Conservation (phyloP, 1,140 invertebrate species). For the Lineus longissimus region DNA sequence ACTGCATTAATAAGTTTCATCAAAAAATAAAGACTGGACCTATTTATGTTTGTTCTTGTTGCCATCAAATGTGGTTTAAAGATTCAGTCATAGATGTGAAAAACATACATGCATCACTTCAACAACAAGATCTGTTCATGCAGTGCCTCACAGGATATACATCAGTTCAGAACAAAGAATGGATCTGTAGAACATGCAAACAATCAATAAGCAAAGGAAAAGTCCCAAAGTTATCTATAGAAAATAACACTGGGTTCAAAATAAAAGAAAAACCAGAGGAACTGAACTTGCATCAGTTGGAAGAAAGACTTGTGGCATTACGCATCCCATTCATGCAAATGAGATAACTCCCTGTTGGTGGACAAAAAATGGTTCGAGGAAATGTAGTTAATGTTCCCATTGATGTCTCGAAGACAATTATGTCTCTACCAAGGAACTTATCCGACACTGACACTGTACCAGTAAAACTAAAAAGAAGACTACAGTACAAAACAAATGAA, state of each 20-base stretch:
- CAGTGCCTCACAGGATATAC: background rate
- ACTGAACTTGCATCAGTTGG: constrained; percentile 6
- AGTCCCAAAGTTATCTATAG: background rate
- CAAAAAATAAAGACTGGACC: background rate
- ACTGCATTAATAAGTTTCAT: too few species aligned
- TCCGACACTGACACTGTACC: constrained; percentile 16
- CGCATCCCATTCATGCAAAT: constrained; percentile 12
- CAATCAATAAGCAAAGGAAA: background rate
- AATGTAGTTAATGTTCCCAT: constrained; percentile 27
- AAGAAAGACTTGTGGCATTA: background rate
- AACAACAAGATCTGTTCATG: background rate
- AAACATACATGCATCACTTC: background rate
- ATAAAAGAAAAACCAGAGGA: background rate
- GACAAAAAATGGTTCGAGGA: background rate
- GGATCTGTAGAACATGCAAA: background rate
- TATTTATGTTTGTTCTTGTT: constrained; percentile 4
- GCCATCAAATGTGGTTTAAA: constrained; percentile 4
- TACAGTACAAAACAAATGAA: constrained; percentile 17
- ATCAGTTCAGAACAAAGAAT: background rate
- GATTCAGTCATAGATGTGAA: background rate
- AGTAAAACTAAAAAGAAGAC: constrained; percentile 19
- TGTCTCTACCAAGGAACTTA: constrained; percentile 14
- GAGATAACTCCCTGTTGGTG: background rate
- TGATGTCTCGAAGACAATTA: constrained; percentile 21
- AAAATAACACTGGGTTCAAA: background rate